Percentiles rank a stretch among this genome's conserved stretches.
Evolutionary conservation across 1,140 invertebrate genomes (phyloP).

Genomic region (Aphaenogaster ashmeadi): DNA sequence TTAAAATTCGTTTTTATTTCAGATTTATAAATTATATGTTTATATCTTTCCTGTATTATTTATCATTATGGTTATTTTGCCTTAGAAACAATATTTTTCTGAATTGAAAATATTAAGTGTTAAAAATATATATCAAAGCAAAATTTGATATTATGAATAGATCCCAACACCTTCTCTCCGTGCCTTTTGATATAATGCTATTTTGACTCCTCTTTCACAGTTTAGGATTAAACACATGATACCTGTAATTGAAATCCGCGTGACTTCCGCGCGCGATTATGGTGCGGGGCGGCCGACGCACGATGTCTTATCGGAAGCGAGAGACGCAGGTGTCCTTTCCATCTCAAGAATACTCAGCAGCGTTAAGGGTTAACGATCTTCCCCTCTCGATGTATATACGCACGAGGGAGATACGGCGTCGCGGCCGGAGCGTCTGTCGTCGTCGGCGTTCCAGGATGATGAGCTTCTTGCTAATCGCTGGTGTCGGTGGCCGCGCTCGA

Average conservation of each 20-base stretch:
- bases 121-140: background rate
- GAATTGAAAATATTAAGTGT: too few species aligned
- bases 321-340: slow-evolving; percentile 56
- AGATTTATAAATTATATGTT: background rate
- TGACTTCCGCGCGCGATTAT: slow-evolving; percentile 51
- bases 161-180: background rate
- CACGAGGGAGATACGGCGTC: slow-evolving; percentile 35
- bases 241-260: slow-evolving; percentile 40
- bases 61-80: background rate
- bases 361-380: slow-evolving; percentile 65
- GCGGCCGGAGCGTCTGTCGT: slow-evolving; percentile 36
- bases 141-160: background rate
- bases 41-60: background rate
- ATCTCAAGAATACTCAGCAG: slow-evolving; percentile 56
- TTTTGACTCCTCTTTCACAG: background rate
- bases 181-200: background rate
- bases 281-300: slow-evolving; percentile 18
- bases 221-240: background rate
- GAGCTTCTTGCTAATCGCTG: slow-evolving; percentile 71
- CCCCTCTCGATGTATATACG: slow-evolving; percentile 11
- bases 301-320: slow-evolving; percentile 52
- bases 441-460: slow-evolving; percentile 68
- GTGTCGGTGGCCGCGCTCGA: slow-evolving; percentile 84
- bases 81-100: background rate
- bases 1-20: background rate